These are phyloP conservation scores for Eumacrocentrus americanus DNA, from an alignment of 2,888 invertebrate genomes.

Conservation along the genomic window DNA sequence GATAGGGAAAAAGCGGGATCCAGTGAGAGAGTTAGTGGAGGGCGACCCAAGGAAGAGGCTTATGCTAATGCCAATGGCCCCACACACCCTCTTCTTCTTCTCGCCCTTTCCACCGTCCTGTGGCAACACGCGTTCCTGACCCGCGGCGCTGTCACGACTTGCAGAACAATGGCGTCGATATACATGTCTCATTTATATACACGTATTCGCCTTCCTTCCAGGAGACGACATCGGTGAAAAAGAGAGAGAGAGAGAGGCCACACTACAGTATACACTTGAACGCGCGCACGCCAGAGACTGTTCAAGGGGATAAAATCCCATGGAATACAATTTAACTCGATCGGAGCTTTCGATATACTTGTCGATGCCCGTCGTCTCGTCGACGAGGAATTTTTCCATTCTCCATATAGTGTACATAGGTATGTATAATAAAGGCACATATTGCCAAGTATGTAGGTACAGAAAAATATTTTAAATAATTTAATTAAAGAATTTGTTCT, in stretches of 20 bases:
- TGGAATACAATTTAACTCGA: constrained; percentile 36
- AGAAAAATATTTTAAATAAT: too few species aligned
- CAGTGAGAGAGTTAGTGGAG: not conserved
- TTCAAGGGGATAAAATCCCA: constrained; percentile 22
- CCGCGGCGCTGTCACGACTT: constrained; percentile 58
- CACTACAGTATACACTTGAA: constrained; percentile 4
- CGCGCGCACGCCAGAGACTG: constrained; percentile 12
- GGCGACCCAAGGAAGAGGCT: constrained; percentile 35
- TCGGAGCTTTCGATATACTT: constrained; percentile 34
- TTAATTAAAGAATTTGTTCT: not conserved
- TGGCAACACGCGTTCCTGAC: constrained; percentile 59
- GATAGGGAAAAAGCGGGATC: constrained; percentile 29
- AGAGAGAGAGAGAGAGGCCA: not conserved
- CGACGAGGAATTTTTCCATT: not conserved
- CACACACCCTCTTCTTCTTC: constrained; percentile 24
- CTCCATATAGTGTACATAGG: not conserved
- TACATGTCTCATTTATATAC: constrained; percentile 58
- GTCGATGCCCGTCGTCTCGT: not conserved
- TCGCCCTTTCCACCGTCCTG: constrained; percentile 33
- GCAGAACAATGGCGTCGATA: constrained; percentile 57
- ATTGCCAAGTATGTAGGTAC: too few species aligned
- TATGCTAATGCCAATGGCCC: constrained; percentile 47
- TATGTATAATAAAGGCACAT: not conserved
- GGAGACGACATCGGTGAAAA: not conserved
- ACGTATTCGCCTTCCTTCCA: constrained; percentile 41